Evolutionary conservation across 2,797 vertebrate genomes (phyloP), one percentile per base, ranked within the genome.

Genomic region (Xiphophorus birchmanni): DNA sequence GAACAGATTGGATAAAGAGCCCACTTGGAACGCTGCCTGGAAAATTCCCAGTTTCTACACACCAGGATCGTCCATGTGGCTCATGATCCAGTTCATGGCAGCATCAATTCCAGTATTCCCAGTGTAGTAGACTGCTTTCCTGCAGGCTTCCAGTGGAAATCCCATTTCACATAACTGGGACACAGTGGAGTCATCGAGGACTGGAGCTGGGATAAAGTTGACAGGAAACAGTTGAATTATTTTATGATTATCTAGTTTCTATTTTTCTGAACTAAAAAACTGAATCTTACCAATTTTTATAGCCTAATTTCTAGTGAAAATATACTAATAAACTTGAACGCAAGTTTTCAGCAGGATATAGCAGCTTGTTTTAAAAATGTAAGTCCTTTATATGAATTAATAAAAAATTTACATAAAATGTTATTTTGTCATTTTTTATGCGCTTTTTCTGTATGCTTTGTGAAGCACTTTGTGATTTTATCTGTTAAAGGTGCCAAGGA

Each of bases 11-110:
- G 82, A 11, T 17, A 35, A 3, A 77, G 26, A 3, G 2, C 21
- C 40, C 50, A 74, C 5, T 73, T 11, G 26, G 15, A 78, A 6
- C 18, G 48, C 4, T 79, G 78, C 72, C 23, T 74, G 47, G 18
- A 40, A 17, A 80, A 82, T 42, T 35, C 65, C 37, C 32, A 21
- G 3, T 35, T 65, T 80, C 56, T 75, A 87, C 93, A 21, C 96
- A 99, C 99, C 98, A 95, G 99, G 96, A 94, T 99, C 99, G 0
- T 99, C 98, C 97, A 99, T 99, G 83, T 99, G 99, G 2, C 97
- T 95, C 98, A 99, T 99, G 90, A 98, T 97, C 99, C 99, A 99
- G 89, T 98, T 99, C 97, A 99, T 99, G 94, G 98, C 97, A 0
- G 97, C 96, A 87, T 99, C 98, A 0, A 97, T 98, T 82, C 99